These are phyloP conservation scores for Sphaerodactylus townsendi DNA, from an alignment of 2,113 vertebrate genomes.

Conservation along the genomic window DNA sequence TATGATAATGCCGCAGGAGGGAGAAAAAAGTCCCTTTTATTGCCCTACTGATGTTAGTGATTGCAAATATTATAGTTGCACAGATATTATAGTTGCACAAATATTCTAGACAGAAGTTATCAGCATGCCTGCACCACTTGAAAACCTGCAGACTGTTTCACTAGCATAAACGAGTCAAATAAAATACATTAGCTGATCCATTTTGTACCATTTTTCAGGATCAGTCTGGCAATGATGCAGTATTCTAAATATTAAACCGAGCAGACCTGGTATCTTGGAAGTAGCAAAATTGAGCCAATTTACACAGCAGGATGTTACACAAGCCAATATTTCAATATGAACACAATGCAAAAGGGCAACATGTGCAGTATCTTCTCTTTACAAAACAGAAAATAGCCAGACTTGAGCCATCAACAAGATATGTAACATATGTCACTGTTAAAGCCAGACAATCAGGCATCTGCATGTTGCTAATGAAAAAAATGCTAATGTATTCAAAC, in stretches of 20 bases:
- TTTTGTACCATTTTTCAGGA: neutral
- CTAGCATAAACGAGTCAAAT: neutral
- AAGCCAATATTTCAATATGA: neutral
- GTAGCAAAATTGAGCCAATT: neutral
- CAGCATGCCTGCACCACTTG: neutral
- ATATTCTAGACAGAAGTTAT: no score
- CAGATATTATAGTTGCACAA: neutral
- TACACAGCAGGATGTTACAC: neutral
- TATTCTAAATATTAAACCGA: neutral
- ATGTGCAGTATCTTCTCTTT: neutral
- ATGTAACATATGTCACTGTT: neutral
- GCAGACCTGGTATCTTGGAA: neutral
- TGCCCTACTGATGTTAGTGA: neutral
- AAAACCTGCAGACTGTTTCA: neutral
- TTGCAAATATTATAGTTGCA: neutral
- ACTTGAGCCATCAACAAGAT: neutral
- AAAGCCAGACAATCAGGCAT: neutral
- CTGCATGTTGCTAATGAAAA: neutral
- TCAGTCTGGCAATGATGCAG: neutral
- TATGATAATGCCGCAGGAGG: neutral
- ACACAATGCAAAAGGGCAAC: neutral
- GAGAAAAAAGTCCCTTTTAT: neutral
- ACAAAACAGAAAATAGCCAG: neutral
- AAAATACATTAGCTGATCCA: neutral
- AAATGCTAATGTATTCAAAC: rapidly evolving